phyloP scores from a whole-genome alignment of 2,797 vertebrate genomes.

The Chelon labrosus region DNA sequence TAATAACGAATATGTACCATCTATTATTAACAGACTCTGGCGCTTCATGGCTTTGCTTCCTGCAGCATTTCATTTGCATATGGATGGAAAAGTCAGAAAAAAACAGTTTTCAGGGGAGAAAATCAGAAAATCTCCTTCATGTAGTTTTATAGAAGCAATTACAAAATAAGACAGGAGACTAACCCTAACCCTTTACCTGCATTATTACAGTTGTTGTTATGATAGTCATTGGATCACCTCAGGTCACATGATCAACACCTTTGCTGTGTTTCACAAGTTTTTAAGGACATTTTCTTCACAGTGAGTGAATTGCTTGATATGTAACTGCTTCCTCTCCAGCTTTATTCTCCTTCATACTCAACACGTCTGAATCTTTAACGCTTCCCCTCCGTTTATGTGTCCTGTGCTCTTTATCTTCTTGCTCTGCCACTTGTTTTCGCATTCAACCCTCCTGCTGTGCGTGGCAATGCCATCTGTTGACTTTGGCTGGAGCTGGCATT shows the following conservation, averaged over 20 bases:
- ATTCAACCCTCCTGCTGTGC: slow-evolving; percentile 24
- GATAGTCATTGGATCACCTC: background rate
- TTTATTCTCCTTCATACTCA: slow-evolving; percentile 8
- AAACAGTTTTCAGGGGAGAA: background rate
- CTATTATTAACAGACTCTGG: slow-evolving; percentile 53
- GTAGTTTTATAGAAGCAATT: background rate
- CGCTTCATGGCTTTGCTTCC: slow-evolving; percentile 25
- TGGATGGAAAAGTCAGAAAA: background rate
- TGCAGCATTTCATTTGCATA: slow-evolving; percentile 38
- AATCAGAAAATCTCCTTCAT: slow-evolving; percentile 16
- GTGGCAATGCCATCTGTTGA: slow-evolving; percentile 74
- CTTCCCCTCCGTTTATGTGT: slow-evolving; percentile 2
- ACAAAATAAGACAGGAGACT: background rate
- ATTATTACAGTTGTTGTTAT: background rate
- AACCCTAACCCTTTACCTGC: background rate
- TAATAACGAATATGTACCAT: slow-evolving; percentile 49
- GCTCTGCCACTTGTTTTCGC: slow-evolving; percentile 37
- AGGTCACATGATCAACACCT: no score
- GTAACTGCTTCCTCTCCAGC: background rate
- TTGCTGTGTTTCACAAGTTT: no score
- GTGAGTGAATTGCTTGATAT: no score
- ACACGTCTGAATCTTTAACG: slow-evolving; percentile 5
- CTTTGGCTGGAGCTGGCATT: slow-evolving; percentile 44
- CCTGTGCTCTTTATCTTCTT: slow-evolving; percentile 27
- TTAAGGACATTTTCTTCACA: no score